These are phyloP conservation scores for Eulithis testata DNA, from an alignment of 2,888 invertebrate species.

Conservation along the genomic window DNA sequence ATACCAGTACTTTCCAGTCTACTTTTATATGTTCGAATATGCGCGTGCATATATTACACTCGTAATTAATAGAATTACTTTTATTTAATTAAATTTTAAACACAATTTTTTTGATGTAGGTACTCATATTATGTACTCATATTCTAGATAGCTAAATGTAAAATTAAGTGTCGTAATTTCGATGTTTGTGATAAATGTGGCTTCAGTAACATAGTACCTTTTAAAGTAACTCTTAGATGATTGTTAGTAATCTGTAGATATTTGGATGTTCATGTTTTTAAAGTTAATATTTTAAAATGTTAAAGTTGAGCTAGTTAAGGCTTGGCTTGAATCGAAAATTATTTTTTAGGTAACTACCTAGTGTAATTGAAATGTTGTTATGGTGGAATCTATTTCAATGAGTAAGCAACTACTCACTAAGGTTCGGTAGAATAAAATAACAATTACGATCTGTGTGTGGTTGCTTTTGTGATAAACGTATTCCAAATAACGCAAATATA, in stretches of 20 bases:
- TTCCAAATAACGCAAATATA: not conserved
- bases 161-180: conserved; percentile 12
- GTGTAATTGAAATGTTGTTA: too few species aligned
- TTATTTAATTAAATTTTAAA: not conserved
- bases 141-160: too few species aligned
- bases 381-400: too few species aligned
- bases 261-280: conserved; percentile 29
- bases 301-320: not conserved
- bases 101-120: not conserved
- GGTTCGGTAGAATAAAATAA: too few species aligned
- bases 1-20: too few species aligned
- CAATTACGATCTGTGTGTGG: too few species aligned
- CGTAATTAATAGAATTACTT: not conserved
- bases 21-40: too few species aligned
- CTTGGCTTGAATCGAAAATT: not conserved
- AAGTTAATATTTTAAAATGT: conserved; percentile 2
- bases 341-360: too few species aligned
- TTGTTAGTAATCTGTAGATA: conserved; percentile 8
- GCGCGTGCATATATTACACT: too few species aligned
- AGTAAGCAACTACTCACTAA: too few species aligned
- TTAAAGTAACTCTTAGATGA: not conserved
- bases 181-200: conserved; percentile 33
- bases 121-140: not conserved
- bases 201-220: conserved; percentile 18
- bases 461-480: conserved; percentile 1